Percentiles rank a stretch among this genome's conserved stretches.
Conservation (phyloP, 2,888 invertebrate species). For the Crematogaster levior region DNA sequence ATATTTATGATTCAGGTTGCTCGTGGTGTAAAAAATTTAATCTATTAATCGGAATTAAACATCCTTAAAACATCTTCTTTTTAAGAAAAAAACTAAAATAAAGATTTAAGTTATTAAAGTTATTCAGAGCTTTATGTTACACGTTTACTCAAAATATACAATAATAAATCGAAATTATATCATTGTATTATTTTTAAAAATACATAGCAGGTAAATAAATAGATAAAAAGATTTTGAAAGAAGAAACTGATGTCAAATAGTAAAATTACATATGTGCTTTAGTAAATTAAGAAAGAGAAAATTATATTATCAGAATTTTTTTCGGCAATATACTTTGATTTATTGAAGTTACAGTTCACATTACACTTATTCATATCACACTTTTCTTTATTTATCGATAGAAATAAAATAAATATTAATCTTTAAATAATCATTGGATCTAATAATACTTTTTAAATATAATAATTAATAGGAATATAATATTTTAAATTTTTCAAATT, state of each 20-base stretch:
- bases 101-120: neutral
- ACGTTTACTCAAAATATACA: neutral
- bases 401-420: constrained; percentile 3
- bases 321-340: neutral
- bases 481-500: too few species aligned
- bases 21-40: too few species aligned
- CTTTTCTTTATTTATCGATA: neutral
- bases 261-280: neutral
- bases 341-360: neutral
- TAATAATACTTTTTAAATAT: neutral
- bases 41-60: too few species aligned
- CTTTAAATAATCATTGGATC: neutral
- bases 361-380: neutral
- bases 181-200: neutral
- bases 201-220: neutral
- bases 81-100: neutral
- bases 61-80: too few species aligned
- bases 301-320: too few species aligned
- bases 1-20: neutral
- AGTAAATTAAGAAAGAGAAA: too few species aligned
- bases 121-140: neutral
- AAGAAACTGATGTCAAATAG: neutral
- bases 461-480: too few species aligned
- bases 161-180: neutral
- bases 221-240: neutral